phyloP scores from a whole-genome alignment of 2,113 vertebrate species.

The Sander vitreus region DNA sequence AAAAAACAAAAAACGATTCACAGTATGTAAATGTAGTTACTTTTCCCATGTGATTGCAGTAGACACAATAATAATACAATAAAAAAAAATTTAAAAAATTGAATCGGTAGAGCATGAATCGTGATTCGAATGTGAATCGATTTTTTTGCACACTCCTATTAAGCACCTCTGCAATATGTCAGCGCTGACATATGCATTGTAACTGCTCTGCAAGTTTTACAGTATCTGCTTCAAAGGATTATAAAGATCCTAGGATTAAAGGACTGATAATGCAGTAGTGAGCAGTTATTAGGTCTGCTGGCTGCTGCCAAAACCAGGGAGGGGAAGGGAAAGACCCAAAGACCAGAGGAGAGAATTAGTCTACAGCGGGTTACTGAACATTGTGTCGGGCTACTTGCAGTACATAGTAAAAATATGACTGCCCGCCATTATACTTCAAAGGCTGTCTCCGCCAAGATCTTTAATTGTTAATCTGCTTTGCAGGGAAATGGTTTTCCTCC shows the following conservation, averaged over 20 bases:
- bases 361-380: constrained; percentile 23
- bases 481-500: constrained; percentile 52
- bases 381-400: constrained; percentile 30
- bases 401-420: constrained; percentile 39
- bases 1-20: no score
- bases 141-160: background rate
- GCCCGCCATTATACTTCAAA: constrained; percentile 62
- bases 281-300: constrained; percentile 41
- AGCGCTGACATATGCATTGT: constrained; percentile 16
- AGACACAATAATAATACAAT: no score
- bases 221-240: constrained; percentile 51
- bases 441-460: constrained; percentile 54
- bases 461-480: constrained; percentile 70
- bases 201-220: constrained; percentile 30
- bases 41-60: no score
- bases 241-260: constrained; percentile 52
- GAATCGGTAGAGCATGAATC: no score
- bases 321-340: constrained; percentile 33
- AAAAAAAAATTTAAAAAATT: no score
- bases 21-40: no score
- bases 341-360: constrained; percentile 40
- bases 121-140: no score
- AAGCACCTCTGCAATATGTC: constrained; percentile 30
- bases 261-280: constrained; percentile 41
- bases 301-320: constrained; percentile 32